Evolutionary conservation across 2,113 vertebrate species (phyloP).

Genomic region (Panthera uncia): DNA sequence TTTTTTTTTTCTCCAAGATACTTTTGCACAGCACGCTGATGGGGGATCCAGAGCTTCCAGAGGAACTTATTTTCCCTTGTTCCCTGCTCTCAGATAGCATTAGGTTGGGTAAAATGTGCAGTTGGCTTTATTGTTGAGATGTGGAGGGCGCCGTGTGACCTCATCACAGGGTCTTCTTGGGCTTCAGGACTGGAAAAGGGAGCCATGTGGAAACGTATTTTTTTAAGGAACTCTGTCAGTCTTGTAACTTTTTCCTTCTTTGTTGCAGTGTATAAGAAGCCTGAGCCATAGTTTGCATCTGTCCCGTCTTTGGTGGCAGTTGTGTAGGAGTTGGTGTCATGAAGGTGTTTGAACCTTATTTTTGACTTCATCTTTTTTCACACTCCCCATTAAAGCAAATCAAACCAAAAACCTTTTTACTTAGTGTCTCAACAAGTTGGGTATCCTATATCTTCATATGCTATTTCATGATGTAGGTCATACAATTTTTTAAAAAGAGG

Average conservation of each 20-base stretch:
- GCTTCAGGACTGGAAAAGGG: not conserved
- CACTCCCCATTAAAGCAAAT: not conserved
- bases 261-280: not conserved
- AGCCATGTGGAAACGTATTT: not conserved
- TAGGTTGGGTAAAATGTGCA: not conserved
- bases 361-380: not conserved
- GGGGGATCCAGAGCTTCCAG: not conserved
- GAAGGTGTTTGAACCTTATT: not conserved
- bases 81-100: not conserved
- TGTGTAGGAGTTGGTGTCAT: not conserved
- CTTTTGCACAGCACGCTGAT: not conserved
- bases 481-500: not conserved
- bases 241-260: not conserved
- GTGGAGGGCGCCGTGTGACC: not conserved
- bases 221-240: not conserved
- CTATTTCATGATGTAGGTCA: not conserved
- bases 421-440: not conserved
- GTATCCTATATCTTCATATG: not conserved
- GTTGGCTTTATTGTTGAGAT: not conserved
- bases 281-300: not conserved
- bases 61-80: not conserved
- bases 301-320: not conserved
- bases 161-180: not conserved
- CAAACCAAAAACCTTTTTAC: not conserved
- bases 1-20: not conserved